These are phyloP conservation scores for Endomychus coccineus DNA, from an alignment of 2,888 invertebrate genomes.

Conservation along the genomic window DNA sequence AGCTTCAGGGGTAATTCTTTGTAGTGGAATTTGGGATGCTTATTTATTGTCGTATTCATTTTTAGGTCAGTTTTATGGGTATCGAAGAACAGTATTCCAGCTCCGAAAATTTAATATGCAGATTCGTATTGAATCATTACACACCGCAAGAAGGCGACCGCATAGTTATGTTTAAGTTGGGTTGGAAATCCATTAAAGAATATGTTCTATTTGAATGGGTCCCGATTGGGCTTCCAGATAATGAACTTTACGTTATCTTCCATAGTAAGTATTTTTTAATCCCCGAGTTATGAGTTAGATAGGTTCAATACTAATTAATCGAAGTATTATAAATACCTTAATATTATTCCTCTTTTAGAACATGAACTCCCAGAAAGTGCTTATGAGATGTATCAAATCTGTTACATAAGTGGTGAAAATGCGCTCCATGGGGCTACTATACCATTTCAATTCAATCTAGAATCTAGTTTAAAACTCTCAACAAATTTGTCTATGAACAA, in stretches of 20 bases:
- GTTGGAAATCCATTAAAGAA: slow-evolving; percentile 38
- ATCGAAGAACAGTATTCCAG: slow-evolving; percentile 32
- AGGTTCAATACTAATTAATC: background rate
- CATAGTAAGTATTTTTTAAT: slow-evolving; percentile 30
- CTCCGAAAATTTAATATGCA: slow-evolving; percentile 32
- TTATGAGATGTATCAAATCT: slow-evolving; percentile 37
- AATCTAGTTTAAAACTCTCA: background rate
- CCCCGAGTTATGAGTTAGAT: background rate
- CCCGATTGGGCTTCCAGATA: slow-evolving; percentile 21
- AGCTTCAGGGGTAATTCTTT: too few relatives aligned
- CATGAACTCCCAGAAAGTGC: slow-evolving; percentile 32
- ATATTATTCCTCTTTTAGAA: slow-evolving; percentile 26
- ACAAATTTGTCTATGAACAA: background rate
- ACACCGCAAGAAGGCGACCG: slow-evolving; percentile 36
- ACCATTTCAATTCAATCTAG: slow-evolving; percentile 33
- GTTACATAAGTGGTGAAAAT: slow-evolving; percentile 38
- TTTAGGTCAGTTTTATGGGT: slow-evolving; percentile 17
- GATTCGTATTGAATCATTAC: slow-evolving; percentile 32
- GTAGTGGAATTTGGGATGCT: too few relatives aligned
- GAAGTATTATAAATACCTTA: background rate
- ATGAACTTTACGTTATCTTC: slow-evolving; percentile 26
- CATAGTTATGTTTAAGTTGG: slow-evolving; percentile 39
- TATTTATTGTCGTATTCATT: too few relatives aligned
- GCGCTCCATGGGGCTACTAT: slow-evolving; percentile 37
- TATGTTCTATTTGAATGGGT: slow-evolving; percentile 39